Evolutionary conservation across 2,797 vertebrate species (phyloP).

Genomic region (Pterois miles): DNA sequence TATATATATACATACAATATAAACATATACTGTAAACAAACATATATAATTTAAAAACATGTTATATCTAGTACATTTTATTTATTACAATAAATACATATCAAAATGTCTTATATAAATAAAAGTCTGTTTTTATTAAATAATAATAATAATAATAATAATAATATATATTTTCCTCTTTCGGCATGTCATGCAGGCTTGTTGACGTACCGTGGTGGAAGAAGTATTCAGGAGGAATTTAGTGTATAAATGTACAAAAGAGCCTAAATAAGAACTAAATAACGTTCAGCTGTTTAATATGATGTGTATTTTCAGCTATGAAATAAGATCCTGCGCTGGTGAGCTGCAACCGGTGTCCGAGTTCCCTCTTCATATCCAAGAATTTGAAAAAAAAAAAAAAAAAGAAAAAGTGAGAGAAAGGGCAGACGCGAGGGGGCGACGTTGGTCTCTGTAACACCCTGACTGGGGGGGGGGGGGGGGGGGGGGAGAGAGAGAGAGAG

Average conservation of each 20-base stretch:
- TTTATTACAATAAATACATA: too few species aligned
- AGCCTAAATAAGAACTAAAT: neutral
- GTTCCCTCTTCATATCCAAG: neutral
- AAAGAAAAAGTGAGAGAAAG: constrained; percentile 6
- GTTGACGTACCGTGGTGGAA: too few species aligned
- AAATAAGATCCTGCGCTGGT: neutral
- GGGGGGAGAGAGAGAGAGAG: neutral
- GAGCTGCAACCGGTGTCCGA: neutral
- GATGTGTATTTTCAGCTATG: neutral
- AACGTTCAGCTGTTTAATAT: neutral
- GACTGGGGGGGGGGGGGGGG: neutral
- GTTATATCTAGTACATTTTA: neutral
- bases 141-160: too few species aligned
- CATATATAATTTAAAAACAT: too few species aligned
- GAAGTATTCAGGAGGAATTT: neutral
- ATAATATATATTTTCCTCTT: neutral
- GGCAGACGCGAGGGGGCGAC: constrained; percentile 79
- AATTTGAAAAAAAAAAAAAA: neutral
- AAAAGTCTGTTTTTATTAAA: too few species aligned
- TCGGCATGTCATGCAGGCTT: neutral
- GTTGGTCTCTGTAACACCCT: constrained; percentile 70
- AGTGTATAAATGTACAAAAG: accelerated
- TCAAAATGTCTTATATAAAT: too few species aligned
- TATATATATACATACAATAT: neutral
- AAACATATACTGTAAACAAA: too few species aligned